phyloP scores from a whole-genome alignment of 2,888 invertebrate genomes.

The Chloroclystis v-ata region DNA sequence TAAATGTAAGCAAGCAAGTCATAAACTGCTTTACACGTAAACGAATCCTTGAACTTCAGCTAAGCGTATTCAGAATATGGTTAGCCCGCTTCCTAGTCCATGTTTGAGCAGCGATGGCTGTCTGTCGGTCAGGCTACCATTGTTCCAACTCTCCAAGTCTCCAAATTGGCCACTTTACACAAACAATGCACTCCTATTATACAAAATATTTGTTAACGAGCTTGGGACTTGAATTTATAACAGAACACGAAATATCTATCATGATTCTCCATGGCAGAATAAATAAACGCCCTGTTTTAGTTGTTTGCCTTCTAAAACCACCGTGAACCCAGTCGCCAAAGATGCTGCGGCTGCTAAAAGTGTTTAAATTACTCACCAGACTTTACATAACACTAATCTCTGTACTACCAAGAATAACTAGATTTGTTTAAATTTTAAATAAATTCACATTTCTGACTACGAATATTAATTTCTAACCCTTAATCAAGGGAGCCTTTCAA shows the following conservation, averaged over 20 bases:
- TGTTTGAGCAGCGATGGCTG: slow-evolving; percentile 52
- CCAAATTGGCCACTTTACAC: slow-evolving; percentile 53
- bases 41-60: slow-evolving; percentile 20
- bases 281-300: too few relatives aligned
- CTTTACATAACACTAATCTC: too few relatives aligned
- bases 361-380: too few relatives aligned
- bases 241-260: too few relatives aligned
- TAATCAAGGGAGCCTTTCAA: neutral
- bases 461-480: neutral
- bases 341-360: too few relatives aligned
- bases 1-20: too few relatives aligned
- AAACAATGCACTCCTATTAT: slow-evolving; percentile 43
- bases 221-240: slow-evolving; percentile 34
- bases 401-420: too few relatives aligned
- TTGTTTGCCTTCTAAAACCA: too few relatives aligned
- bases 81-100: slow-evolving; percentile 44
- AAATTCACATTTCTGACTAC: too few relatives aligned
- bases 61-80: slow-evolving; percentile 50
- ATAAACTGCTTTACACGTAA: slow-evolving; percentile 3
- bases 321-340: too few relatives aligned
- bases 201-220: slow-evolving; percentile 32
- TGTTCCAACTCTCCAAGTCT: slow-evolving; percentile 49
- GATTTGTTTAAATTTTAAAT: too few relatives aligned
- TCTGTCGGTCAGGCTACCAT: slow-evolving; percentile 67
- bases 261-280: too few relatives aligned